These are phyloP conservation scores for Columba livia DNA, from an alignment of 2,113 vertebrate species.

Conservation along the genomic window DNA sequence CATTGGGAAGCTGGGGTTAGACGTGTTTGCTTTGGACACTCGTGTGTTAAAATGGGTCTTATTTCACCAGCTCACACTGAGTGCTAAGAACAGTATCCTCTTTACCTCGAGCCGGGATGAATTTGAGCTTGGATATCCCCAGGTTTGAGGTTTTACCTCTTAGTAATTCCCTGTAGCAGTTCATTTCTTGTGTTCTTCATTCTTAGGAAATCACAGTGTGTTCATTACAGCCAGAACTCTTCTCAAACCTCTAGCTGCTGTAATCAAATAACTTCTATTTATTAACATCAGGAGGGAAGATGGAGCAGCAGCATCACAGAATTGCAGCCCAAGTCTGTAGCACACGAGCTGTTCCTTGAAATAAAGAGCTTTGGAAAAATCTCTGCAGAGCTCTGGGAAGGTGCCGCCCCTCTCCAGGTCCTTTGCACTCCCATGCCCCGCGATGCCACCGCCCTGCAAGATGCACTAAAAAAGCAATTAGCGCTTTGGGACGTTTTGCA, in stretches of 20 bases:
- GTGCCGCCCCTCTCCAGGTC: neutral
- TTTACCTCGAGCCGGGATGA: neutral
- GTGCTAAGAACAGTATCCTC: neutral
- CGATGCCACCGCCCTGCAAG: neutral
- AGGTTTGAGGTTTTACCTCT: neutral
- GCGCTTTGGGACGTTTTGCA: conserved; percentile 30
- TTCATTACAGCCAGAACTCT: neutral
- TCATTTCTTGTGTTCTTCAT: neutral
- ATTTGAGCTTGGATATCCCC: neutral
- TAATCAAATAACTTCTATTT: neutral
- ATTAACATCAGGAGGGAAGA: neutral
- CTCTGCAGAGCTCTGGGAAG: neutral
- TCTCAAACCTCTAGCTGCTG: neutral
- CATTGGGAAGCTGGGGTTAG: neutral
- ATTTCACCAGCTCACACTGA: neutral
- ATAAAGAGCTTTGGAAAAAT: neutral
- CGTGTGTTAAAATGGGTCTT: neutral
- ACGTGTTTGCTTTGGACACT: neutral
- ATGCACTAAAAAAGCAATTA: conserved; percentile 39
- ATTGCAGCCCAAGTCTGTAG: neutral
- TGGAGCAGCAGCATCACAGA: neutral
- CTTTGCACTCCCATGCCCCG: neutral
- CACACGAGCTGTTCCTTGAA: neutral
- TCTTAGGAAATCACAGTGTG: neutral
- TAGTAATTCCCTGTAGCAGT: neutral